These are phyloP conservation scores for Drosophila eugracilis DNA, from an alignment of 1,140 invertebrate genomes.

Conservation along the genomic window DNA sequence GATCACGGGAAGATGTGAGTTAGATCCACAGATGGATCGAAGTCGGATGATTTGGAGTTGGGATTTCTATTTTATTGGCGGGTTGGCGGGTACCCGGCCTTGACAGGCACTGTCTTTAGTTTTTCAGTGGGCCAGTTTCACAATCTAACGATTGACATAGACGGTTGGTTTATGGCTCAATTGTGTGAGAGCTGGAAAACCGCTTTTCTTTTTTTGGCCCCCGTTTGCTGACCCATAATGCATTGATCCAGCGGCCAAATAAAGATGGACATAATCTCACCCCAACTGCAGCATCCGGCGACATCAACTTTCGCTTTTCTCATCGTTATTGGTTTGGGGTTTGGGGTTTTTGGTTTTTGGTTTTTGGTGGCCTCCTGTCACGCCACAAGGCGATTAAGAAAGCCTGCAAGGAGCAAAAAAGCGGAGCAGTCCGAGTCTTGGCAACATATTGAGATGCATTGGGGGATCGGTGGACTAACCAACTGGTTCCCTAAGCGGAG, in stretches of 20 bases:
- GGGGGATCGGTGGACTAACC: neutral
- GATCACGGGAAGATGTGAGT: constrained; percentile 26
- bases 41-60: constrained; percentile 5
- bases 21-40: constrained; percentile 7
- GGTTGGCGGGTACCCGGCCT: constrained; percentile 33
- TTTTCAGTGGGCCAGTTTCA: constrained; percentile 37
- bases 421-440: constrained; percentile 8
- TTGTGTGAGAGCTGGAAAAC: constrained; percentile 64
- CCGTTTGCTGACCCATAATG: constrained; percentile 63
- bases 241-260: constrained; percentile 46
- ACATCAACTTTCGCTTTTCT: constrained; percentile 75
- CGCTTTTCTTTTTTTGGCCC: constrained; percentile 45
- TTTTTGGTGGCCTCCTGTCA: constrained; percentile 37
- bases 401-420: constrained; percentile 43
- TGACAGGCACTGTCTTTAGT: constrained; percentile 29
- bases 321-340: constrained; percentile 15
- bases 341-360: neutral
- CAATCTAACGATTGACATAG: constrained; percentile 38
- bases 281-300: constrained; percentile 60
- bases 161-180: constrained; percentile 54
- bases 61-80: constrained; percentile 29
- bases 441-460: neutral
- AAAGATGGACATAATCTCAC: constrained; percentile 60
- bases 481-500: constrained; percentile 58
- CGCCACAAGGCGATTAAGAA: constrained; percentile 65